A percentile compares a stretch with the other conserved stretches of the same genome.
Evolutionary conservation across 2,888 invertebrate genomes (phyloP).

Genomic region (Epistrophe grossulariae): DNA sequence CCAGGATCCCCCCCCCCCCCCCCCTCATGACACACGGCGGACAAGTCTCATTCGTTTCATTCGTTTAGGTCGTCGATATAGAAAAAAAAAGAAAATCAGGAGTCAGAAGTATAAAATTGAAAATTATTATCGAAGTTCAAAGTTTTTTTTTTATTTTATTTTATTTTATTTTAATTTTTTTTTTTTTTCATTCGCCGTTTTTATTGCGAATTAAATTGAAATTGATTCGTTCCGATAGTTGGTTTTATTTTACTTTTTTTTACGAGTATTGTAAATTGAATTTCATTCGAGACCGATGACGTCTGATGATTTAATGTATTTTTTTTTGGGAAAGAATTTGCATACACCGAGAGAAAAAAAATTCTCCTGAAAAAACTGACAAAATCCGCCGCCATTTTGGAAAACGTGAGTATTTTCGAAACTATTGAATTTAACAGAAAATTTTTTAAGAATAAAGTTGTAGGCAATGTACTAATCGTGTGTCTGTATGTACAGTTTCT

Average conservation of each 20-base stretch:
- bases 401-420: too few relatives aligned
- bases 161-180: not conserved
- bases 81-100: constrained; percentile 2
- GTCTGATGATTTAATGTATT: not conserved
- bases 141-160: too few relatives aligned
- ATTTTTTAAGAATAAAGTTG: too few relatives aligned
- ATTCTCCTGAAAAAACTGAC: too few relatives aligned
- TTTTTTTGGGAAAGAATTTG: not conserved
- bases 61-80: constrained; percentile 3
- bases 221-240: constrained; percentile 61
- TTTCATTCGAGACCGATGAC: constrained; percentile 21
- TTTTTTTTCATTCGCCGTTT: constrained; percentile 14
- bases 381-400: too few relatives aligned
- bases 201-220: constrained; percentile 62
- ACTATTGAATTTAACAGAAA: too few relatives aligned
- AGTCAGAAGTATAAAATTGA: constrained; percentile 32
- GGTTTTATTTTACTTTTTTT: constrained; percentile 50
- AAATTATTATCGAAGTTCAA: constrained; percentile 40
- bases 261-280: constrained; percentile 52
- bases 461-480: too few relatives aligned
- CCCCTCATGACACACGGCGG: not conserved
- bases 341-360: constrained; percentile 4
- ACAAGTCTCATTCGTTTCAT: not conserved
- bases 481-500: too few relatives aligned
- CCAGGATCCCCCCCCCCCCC: not conserved